A percentile compares a stretch with the other conserved stretches of the same genome.
phyloP scores from a whole-genome alignment of 2,797 vertebrate species.

The Micromesistius poutassou region DNA sequence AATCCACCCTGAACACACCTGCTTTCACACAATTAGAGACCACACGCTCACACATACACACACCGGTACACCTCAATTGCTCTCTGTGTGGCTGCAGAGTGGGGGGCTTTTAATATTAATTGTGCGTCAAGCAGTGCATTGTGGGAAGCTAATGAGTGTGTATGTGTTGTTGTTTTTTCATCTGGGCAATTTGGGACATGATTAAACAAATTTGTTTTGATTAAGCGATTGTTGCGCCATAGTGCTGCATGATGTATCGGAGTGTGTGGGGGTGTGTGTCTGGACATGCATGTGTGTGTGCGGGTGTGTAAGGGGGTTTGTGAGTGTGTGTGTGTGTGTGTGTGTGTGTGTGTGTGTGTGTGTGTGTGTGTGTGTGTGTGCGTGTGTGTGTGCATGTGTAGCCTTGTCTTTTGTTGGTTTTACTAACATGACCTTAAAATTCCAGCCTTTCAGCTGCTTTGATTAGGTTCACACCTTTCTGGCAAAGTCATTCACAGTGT shows the following conservation, averaged over 20 bases:
- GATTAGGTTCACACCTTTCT: too few species aligned
- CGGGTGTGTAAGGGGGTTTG: too few species aligned
- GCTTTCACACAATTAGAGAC: too few species aligned
- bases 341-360: not conserved
- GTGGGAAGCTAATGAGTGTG: conserved; percentile 16
- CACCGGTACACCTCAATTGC: not conserved
- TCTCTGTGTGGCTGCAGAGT: not conserved
- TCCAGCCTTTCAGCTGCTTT: too few species aligned
- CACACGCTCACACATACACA: too few species aligned
- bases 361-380: not conserved
- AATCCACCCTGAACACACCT: too few species aligned
- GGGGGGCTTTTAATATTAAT: conserved; percentile 10
- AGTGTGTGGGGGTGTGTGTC: not conserved
- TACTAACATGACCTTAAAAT: too few species aligned
- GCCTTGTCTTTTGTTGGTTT: too few species aligned
- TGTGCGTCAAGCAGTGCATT: too few species aligned
- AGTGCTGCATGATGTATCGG: not conserved
- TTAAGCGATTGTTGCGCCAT: not conserved
- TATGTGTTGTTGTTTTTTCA: conserved; percentile 28
- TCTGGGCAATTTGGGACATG: conserved; percentile 26
- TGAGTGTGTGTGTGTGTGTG: too few species aligned
- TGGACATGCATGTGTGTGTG: not conserved
- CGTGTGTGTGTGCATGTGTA: too few species aligned
- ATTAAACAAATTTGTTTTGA: conserved; percentile 26
- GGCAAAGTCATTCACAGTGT: too few species aligned